A percentile compares a stretch with the other conserved stretches of the same genome.
Evolutionary conservation across 2,113 vertebrate species (phyloP).

Genomic region (Peromyscus californicus): DNA sequence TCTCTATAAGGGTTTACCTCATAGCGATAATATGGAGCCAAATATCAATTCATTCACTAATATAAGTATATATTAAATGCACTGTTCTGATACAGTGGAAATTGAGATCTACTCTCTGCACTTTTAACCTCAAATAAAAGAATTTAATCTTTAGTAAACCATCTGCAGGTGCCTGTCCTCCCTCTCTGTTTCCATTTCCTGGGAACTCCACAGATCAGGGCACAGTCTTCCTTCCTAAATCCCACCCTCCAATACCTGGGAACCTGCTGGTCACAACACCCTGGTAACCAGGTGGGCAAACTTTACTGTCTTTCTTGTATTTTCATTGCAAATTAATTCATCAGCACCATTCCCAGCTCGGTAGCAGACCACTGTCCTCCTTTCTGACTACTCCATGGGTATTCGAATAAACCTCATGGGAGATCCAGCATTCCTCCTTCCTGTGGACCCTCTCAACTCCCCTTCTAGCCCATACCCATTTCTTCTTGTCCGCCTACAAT

Average conservation of each 20-base stretch:
- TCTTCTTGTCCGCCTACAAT: not conserved
- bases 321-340: not conserved
- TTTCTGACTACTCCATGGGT: not conserved
- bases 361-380: not conserved
- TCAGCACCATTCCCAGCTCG: not conserved
- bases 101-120: not conserved
- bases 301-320: not conserved
- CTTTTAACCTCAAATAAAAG: not conserved
- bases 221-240: not conserved
- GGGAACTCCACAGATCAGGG: not conserved
- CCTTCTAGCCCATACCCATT: not conserved
- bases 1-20: not conserved
- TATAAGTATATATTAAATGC: not conserved
- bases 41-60: not conserved
- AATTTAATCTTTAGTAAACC: not conserved
- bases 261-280: not conserved
- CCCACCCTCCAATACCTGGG: not conserved
- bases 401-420: not conserved
- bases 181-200: not conserved
- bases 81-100: not conserved
- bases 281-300: not conserved
- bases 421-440: not conserved
- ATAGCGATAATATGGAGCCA: not conserved
- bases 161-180: not conserved
- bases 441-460: not conserved